These are phyloP conservation scores for Paraplagusia blochii DNA, from an alignment of 2,113 vertebrate species.

Conservation along the genomic window DNA sequence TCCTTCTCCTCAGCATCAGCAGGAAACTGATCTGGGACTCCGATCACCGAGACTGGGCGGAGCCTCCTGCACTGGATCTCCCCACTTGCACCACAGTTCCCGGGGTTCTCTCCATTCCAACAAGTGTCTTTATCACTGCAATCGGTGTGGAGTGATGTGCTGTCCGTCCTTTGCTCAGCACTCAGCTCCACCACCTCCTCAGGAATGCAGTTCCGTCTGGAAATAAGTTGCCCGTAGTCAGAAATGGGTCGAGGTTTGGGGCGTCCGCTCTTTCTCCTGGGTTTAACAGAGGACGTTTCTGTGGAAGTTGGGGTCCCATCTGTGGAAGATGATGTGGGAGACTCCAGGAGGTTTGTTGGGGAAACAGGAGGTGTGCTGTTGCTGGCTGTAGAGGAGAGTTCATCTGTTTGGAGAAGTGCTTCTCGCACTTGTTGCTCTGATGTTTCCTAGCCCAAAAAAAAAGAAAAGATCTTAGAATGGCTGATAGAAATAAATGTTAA, in stretches of 20 bases:
- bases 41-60: conserved; percentile 88
- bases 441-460: conserved; percentile 39
- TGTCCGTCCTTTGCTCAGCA: conserved; percentile 43
- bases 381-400: conserved; percentile 31
- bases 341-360: conserved; percentile 33
- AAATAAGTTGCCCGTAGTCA: conserved; percentile 84
- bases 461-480: conserved; percentile 8
- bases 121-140: conserved; percentile 10
- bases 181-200: conserved; percentile 78
- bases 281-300: conserved; percentile 63
- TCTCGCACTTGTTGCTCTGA: conserved; percentile 33
- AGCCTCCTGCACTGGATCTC: conserved; percentile 67
- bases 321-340: conserved; percentile 32
- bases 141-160: conserved; percentile 19
- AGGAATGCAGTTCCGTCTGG: conserved; percentile 86
- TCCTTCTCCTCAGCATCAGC: conserved; percentile 78
- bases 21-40: conserved; percentile 80
- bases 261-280: conserved; percentile 76
- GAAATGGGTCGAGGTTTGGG: conserved; percentile 86
- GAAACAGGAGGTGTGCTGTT: conserved; percentile 47
- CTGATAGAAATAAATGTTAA: conserved; percentile 3
- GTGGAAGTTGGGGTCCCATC: conserved; percentile 4
- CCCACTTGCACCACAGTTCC: conserved; percentile 41
- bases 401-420: conserved; percentile 32
- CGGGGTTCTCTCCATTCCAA: conserved; percentile 26